Evolutionary conservation across 2,113 vertebrate species (phyloP).

Genomic region (Callionymus lyra): DNA sequence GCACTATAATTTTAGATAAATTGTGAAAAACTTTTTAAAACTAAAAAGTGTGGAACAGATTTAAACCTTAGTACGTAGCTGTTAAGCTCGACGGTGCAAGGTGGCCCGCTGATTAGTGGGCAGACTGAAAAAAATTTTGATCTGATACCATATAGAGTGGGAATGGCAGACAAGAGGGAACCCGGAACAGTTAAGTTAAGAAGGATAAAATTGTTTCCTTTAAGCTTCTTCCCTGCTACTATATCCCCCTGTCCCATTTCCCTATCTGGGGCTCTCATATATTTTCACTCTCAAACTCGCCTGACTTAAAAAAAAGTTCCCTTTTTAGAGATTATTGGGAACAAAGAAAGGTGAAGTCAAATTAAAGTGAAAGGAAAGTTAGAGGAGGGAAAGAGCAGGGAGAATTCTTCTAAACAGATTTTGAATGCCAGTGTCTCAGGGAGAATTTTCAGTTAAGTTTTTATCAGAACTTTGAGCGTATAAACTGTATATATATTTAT

Average conservation of each 20-base stretch:
- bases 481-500: too few species aligned
- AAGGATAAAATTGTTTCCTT: slow-evolving; percentile 51
- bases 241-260: slow-evolving; percentile 36
- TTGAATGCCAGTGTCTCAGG: slow-evolving; percentile 15
- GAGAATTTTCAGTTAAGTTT: slow-evolving; percentile 22
- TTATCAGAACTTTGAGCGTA: slow-evolving; percentile 24
- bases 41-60: slow-evolving; percentile 12
- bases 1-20: neutral
- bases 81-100: slow-evolving; percentile 54
- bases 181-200: slow-evolving; percentile 21
- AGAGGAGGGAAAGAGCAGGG: slow-evolving; percentile 5
- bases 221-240: slow-evolving; percentile 41
- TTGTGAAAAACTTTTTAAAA: too few species aligned
- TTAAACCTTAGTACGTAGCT: slow-evolving; percentile 42
- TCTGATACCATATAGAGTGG: slow-evolving; percentile 23
- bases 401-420: slow-evolving; percentile 20
- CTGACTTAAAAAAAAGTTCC: slow-evolving; percentile 58
- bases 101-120: slow-evolving; percentile 53
- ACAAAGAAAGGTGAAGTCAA: slow-evolving; percentile 59
- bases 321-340: slow-evolving; percentile 51
- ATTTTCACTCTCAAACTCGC: slow-evolving; percentile 46
- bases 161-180: slow-evolving; percentile 25
- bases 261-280: slow-evolving; percentile 19
- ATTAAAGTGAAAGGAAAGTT: slow-evolving; percentile 18
- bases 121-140: slow-evolving; percentile 19